These are phyloP conservation scores for Hyposoter dolosus DNA, from an alignment of 2,888 invertebrate genomes.

Conservation along the genomic window DNA sequence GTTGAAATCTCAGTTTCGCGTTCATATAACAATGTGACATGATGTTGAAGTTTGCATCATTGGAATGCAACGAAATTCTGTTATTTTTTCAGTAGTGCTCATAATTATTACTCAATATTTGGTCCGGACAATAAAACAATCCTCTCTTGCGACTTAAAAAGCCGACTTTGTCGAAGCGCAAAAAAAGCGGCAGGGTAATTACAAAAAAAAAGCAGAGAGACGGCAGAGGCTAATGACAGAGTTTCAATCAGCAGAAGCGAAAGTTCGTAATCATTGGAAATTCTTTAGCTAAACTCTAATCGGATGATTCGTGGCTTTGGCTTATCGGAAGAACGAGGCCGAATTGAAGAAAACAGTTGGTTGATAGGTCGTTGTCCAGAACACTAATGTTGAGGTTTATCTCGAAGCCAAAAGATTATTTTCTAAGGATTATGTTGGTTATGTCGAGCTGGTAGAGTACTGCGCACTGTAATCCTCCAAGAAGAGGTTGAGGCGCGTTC, in stretches of 20 bases:
- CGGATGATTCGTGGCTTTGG: too few relatives aligned
- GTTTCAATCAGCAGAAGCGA: background rate
- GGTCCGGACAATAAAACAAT: too few relatives aligned
- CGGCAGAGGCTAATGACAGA: background rate
- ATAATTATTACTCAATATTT: too few relatives aligned
- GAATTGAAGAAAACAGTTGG: background rate
- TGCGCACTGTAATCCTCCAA: slow-evolving; percentile 60
- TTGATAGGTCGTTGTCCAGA: background rate
- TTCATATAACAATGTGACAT: too few relatives aligned
- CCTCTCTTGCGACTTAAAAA: too few relatives aligned
- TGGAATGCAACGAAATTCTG: too few relatives aligned
- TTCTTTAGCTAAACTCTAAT: background rate
- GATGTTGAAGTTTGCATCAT: too few relatives aligned
- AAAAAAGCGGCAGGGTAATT: background rate
- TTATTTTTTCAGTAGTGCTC: too few relatives aligned
- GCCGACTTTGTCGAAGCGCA: background rate
- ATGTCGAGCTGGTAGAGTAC: slow-evolving; percentile 19
- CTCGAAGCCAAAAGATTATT: slow-evolving; percentile 30
- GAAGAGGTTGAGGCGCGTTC: slow-evolving; percentile 77
- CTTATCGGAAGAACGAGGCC: background rate
- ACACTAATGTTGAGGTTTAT: slow-evolving; percentile 4
- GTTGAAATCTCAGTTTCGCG: too few relatives aligned
- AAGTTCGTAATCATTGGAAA: background rate
- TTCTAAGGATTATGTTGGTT: slow-evolving; percentile 23
- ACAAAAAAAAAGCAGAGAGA: background rate